phyloP scores from a whole-genome alignment of 2,797 vertebrate genomes.

The Micromesistius poutassou region DNA sequence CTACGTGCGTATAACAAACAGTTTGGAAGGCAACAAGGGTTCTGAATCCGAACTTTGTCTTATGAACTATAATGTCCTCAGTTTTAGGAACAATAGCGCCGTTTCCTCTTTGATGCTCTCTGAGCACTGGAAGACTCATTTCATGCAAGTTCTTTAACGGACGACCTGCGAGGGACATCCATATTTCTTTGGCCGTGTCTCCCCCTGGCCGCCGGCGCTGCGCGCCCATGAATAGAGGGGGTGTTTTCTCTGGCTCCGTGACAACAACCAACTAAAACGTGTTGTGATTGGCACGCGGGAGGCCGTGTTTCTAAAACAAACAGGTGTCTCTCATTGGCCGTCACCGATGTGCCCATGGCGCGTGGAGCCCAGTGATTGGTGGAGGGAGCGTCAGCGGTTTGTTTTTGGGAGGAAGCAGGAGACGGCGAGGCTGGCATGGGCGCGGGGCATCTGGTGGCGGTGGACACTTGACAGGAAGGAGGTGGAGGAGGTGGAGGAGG shows the following conservation, averaged over 20 bases:
- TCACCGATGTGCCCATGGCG: constrained; percentile 57
- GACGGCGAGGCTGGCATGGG: constrained; percentile 46
- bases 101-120: constrained; percentile 46
- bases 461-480: constrained; percentile 3
- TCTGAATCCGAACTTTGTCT: constrained; percentile 40
- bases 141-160: constrained; percentile 24
- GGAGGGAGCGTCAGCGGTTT: constrained; percentile 13
- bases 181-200: constrained; percentile 49
- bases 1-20: not conserved
- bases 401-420: constrained; percentile 38
- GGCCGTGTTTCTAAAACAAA: constrained; percentile 46
- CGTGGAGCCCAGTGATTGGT: constrained; percentile 54
- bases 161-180: constrained; percentile 45
- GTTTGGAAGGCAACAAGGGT: constrained; percentile 23
- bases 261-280: constrained; percentile 65
- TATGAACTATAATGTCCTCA: constrained; percentile 53
- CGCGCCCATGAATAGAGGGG: constrained; percentile 47
- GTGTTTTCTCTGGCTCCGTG: constrained; percentile 64
- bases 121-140: constrained; percentile 56
- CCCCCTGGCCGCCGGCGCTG: constrained; percentile 30
- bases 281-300: constrained; percentile 67
- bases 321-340: constrained; percentile 70
- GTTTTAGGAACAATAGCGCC: constrained; percentile 58
- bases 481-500: not conserved
- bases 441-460: constrained; percentile 46